These are phyloP conservation scores for Achroia grisella DNA, from an alignment of 1,140 invertebrate genomes.

Conservation along the genomic window DNA sequence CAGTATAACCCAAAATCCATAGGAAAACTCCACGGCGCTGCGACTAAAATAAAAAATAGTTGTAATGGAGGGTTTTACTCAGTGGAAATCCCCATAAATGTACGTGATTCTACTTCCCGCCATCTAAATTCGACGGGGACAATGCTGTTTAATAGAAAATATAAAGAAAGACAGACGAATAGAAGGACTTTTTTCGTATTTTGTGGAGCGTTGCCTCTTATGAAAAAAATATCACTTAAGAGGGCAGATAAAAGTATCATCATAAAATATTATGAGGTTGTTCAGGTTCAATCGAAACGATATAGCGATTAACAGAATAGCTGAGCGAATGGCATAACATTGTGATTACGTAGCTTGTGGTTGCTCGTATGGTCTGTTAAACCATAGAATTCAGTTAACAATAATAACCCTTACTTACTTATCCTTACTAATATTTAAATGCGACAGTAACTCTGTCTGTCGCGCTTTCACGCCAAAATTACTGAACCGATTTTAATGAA, in stretches of 20 bases:
- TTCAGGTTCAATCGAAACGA: slow-evolving; percentile 3
- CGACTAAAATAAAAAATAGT: not conserved
- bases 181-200: too few relatives aligned
- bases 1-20: not conserved
- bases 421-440: too few relatives aligned
- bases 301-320: not conserved
- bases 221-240: not conserved
- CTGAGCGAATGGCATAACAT: too few relatives aligned
- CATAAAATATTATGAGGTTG: slow-evolving; percentile 1
- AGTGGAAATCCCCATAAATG: not conserved
- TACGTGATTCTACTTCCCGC: not conserved
- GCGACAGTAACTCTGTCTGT: too few relatives aligned
- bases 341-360: too few relatives aligned
- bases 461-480: too few relatives aligned
- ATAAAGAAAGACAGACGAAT: not conserved
- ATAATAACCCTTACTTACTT: too few relatives aligned
- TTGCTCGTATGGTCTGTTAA: too few relatives aligned
- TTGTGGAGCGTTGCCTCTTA: too few relatives aligned
- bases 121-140: not conserved
- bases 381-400: too few relatives aligned
- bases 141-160: not conserved
- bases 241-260: slow-evolving; percentile 5
- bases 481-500: too few relatives aligned
- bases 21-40: not conserved
- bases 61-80: not conserved